Evolutionary conservation across 2,113 vertebrate genomes (phyloP).

Genomic region (Perca fluviatilis): DNA sequence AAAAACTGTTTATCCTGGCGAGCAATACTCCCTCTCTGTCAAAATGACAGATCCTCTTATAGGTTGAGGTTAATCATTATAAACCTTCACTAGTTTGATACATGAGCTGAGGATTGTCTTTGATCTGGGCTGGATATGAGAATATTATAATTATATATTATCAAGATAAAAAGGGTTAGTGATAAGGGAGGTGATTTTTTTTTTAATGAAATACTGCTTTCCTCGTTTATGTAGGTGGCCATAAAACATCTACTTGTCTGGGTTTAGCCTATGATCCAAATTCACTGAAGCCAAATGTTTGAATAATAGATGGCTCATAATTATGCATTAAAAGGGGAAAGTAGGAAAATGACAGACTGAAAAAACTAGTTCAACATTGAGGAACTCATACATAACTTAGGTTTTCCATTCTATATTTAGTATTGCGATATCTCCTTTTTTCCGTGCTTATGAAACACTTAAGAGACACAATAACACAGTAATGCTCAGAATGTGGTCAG

Average conservation of each 20-base stretch:
- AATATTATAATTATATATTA: slow-evolving; percentile 26
- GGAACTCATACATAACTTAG: not conserved
- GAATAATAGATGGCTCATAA: not conserved
- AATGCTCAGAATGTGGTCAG: not conserved
- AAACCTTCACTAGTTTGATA: slow-evolving; percentile 23
- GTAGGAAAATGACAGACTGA: not conserved
- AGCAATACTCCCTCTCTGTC: not conserved
- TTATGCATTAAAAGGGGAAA: not conserved
- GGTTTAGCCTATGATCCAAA: slow-evolving; percentile 1
- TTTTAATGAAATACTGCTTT: slow-evolving; percentile 17
- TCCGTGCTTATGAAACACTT: not conserved
- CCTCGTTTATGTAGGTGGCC: not conserved
- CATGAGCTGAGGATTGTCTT: slow-evolving; percentile 30
- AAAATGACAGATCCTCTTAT: slow-evolving; percentile 11
- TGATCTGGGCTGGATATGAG: slow-evolving; percentile 38
- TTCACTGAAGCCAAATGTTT: not conserved
- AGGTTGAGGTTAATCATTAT: slow-evolving; percentile 32
- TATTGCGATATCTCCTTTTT: not conserved
- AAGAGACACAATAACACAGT: too few species aligned
- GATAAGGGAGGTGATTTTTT: slow-evolving; percentile 4
- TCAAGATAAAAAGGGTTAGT: slow-evolving; percentile 28
- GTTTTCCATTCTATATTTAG: not conserved
- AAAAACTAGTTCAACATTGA: not conserved
- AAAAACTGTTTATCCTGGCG: not conserved
- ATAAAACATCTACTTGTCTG: slow-evolving; percentile 28